These are phyloP conservation scores for Bilobella aurantiaca DNA, from an alignment of 1,140 invertebrate species.

Conservation along the genomic window DNA sequence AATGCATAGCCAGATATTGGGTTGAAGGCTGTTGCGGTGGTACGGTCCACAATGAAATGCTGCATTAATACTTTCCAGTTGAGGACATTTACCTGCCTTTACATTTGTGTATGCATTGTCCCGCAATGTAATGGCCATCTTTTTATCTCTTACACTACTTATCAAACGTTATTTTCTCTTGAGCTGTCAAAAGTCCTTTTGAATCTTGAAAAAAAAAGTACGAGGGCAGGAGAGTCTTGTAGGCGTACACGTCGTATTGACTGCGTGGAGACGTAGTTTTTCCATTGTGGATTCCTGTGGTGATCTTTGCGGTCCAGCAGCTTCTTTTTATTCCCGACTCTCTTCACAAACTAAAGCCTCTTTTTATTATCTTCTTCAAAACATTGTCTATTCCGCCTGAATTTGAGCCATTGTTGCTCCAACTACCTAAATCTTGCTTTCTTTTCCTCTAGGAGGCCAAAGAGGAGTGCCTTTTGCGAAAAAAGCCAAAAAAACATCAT, in stretches of 20 bases:
- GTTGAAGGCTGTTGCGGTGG: slow-evolving; percentile 1
- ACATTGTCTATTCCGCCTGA: not conserved
- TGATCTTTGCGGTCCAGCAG: slow-evolving; percentile 31
- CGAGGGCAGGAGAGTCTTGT: not conserved
- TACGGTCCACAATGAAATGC: not conserved
- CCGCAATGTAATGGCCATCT: not conserved
- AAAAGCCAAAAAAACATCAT: no score
- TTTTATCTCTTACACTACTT: not conserved
- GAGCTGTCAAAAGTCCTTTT: slow-evolving; percentile 12
- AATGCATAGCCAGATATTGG: not conserved
- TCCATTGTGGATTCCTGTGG: slow-evolving; percentile 25
- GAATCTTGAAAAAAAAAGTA: not conserved
- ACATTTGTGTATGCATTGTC: not conserved
- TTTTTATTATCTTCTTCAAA: not conserved
- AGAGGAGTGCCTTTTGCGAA: no score
- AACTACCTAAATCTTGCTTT: no score
- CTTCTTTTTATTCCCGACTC: slow-evolving; percentile 7
- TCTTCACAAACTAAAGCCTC: not conserved
- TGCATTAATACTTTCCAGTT: no score
- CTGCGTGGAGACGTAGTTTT: not conserved
- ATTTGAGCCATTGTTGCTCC: no score
- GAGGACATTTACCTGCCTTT: slow-evolving; percentile 15
- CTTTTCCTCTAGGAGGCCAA: no score
- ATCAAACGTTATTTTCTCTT: not conserved
- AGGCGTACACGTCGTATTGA: not conserved